These are phyloP conservation scores for Ylistrum balloti DNA, from an alignment of 1,140 invertebrate genomes.

Conservation along the genomic window DNA sequence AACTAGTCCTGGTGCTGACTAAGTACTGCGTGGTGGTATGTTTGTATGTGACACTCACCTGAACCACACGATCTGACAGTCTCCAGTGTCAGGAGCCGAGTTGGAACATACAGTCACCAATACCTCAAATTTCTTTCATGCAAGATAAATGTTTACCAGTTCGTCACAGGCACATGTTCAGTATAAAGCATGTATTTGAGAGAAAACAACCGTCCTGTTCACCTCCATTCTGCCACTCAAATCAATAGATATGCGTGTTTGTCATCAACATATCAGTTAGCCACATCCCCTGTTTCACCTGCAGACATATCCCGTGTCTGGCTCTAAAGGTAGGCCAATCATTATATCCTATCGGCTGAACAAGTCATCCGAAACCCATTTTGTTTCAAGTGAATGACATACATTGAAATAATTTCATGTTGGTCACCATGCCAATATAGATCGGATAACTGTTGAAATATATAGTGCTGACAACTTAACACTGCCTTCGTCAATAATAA, in stretches of 20 bases:
- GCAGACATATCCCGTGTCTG: not conserved
- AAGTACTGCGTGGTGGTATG: too few relatives aligned
- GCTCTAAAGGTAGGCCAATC: not conserved
- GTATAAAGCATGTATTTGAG: not conserved
- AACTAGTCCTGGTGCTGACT: too few relatives aligned
- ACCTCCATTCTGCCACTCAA: not conserved
- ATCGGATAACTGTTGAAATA: not conserved
- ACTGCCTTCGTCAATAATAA: not conserved
- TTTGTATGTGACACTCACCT: too few relatives aligned
- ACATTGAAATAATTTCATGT: not conserved
- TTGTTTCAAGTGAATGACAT: not conserved
- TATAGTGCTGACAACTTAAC: not conserved
- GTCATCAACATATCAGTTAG: not conserved
- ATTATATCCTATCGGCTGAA: not conserved
- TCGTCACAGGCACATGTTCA: too few relatives aligned
- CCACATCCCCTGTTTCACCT: not conserved
- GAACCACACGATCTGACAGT: too few relatives aligned
- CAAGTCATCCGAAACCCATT: not conserved
- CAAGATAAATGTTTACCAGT: not conserved
- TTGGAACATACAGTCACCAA: not conserved
- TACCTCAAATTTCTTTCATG: not conserved
- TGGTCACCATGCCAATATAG: not conserved
- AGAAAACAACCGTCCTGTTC: not conserved
- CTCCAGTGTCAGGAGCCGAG: too few relatives aligned
- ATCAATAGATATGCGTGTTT: not conserved